phyloP scores from a whole-genome alignment of 2,888 invertebrate species.

The Panopea generosa region DNA sequence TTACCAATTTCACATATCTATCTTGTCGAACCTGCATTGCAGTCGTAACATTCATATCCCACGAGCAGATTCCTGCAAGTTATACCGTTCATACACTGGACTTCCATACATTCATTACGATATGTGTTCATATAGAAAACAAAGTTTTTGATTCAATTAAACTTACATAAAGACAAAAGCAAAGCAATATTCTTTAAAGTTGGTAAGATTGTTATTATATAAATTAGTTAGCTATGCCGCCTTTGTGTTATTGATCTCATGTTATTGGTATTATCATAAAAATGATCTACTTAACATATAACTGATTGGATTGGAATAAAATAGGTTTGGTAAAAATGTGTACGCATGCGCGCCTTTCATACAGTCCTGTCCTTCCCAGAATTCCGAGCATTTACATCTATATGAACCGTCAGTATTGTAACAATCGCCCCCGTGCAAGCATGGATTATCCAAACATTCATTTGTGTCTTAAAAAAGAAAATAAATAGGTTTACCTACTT shows the following conservation, averaged over 20 bases:
- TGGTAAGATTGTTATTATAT: too few relatives aligned
- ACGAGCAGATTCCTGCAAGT: constrained; percentile 97
- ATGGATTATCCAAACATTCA: constrained; percentile 64
- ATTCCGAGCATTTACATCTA: constrained; percentile 84
- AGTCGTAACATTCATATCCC: constrained; percentile 89
- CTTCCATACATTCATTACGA: constrained; percentile 47
- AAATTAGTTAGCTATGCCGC: too few relatives aligned
- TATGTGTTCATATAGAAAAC: constrained; percentile 19
- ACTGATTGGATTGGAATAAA: too few relatives aligned
- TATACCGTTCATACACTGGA: constrained; percentile 86
- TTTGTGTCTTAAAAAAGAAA: constrained; percentile 47
- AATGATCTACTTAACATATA: too few relatives aligned
- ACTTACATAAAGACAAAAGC: too few relatives aligned
- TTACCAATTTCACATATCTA: constrained; percentile 67
- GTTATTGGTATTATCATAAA: too few relatives aligned
- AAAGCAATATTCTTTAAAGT: too few relatives aligned
- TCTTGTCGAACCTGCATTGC: constrained; percentile 66
- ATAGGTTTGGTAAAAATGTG: background rate
- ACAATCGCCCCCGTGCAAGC: constrained; percentile 64
- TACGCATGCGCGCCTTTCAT: constrained; percentile 51
- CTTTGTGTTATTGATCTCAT: too few relatives aligned
- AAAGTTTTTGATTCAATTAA: too few relatives aligned
- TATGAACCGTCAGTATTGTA: constrained; percentile 70
- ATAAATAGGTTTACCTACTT: too few relatives aligned
- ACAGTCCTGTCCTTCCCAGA: constrained; percentile 66